These are phyloP conservation scores for Drosophila neoperkinsi DNA, from an alignment of 2,888 invertebrate species.

Conservation along the genomic window DNA sequence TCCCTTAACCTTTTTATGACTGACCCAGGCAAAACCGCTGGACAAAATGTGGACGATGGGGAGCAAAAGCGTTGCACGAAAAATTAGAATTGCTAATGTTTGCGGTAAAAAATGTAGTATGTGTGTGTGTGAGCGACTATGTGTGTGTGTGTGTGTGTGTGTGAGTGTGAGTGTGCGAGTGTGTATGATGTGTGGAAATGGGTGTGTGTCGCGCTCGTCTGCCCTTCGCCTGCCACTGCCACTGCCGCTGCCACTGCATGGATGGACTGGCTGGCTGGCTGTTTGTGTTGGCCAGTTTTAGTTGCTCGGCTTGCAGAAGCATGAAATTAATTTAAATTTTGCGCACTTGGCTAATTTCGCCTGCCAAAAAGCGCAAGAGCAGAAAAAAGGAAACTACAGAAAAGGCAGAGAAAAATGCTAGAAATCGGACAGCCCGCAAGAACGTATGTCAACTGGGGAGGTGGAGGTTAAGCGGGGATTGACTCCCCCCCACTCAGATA, in stretches of 20 bases:
- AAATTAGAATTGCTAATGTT: slow-evolving; percentile 75
- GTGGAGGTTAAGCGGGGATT: neutral
- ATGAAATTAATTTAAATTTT: slow-evolving; percentile 75
- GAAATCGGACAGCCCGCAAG: slow-evolving; percentile 13
- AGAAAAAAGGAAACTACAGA: slow-evolving; percentile 21
- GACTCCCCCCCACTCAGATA: slow-evolving; percentile 41
- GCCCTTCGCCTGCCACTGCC: slow-evolving; percentile 21
- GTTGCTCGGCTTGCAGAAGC: slow-evolving; percentile 71
- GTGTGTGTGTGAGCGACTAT: slow-evolving; percentile 14
- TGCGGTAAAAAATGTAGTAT: slow-evolving; percentile 66
- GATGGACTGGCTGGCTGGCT: slow-evolving; percentile 15
- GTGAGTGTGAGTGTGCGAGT: slow-evolving; percentile 10
- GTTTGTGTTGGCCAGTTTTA: slow-evolving; percentile 62
- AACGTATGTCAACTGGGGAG: slow-evolving; percentile 45
- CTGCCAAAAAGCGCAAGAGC: slow-evolving; percentile 51
- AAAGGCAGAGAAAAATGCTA: slow-evolving; percentile 12
- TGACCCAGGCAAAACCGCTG: slow-evolving; percentile 66
- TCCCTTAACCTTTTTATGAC: slow-evolving; percentile 72
- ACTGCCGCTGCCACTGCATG: slow-evolving; percentile 7
- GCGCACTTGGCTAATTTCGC: slow-evolving; percentile 72
- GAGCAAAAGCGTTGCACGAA: slow-evolving; percentile 58
- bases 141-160: slow-evolving; percentile 8
- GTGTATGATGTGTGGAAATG: slow-evolving; percentile 26
- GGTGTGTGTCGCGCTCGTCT: slow-evolving; percentile 36
- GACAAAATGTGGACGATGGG: slow-evolving; percentile 45